Percentiles rank a stretch among this genome's conserved stretches.
Evolutionary conservation across 2,888 invertebrate genomes (phyloP).

Genomic region (Hemicrepidius hirtus): DNA sequence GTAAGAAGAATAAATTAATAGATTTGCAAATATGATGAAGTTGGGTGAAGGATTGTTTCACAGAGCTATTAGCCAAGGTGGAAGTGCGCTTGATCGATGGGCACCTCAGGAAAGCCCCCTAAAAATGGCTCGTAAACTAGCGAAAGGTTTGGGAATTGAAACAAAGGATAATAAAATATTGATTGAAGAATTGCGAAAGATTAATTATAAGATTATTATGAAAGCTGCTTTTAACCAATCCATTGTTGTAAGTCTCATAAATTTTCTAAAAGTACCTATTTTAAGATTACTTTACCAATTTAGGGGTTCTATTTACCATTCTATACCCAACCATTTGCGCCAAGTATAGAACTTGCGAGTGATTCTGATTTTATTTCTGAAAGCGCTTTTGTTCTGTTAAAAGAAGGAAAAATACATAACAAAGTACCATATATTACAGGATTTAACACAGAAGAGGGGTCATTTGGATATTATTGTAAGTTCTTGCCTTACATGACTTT

Average conservation of each 20-base stretch:
- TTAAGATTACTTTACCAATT: background rate
- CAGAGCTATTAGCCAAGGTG: conserved; percentile 46
- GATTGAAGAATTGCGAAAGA: conserved; percentile 26
- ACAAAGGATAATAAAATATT: conserved; percentile 4
- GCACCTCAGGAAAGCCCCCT: conserved; percentile 33
- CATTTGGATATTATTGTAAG: conserved; percentile 40
- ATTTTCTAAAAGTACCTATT: too few species aligned
- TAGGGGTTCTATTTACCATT: conserved; percentile 36
- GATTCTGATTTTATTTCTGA: conserved; percentile 27
- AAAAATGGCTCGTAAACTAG: conserved; percentile 21
- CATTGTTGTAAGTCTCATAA: background rate
- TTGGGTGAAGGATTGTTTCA: conserved; percentile 41
- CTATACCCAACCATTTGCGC: conserved; percentile 38
- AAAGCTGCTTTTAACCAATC: conserved; percentile 31
- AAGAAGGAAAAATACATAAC: conserved; percentile 18
- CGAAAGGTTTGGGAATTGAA: conserved; percentile 33
- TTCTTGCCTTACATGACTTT: background rate
- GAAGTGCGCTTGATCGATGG: conserved; percentile 37
- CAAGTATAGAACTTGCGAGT: conserved; percentile 28
- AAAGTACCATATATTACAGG: conserved; percentile 44
- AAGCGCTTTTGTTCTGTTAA: conserved; percentile 12
- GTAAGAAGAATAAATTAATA: too few species aligned
- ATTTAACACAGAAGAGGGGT: conserved; percentile 47
- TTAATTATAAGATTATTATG: conserved; percentile 28
- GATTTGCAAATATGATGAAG: too few species aligned